Evolutionary conservation across 2,888 invertebrate species (phyloP).

Genomic region (Sabatieria punctata): DNA sequence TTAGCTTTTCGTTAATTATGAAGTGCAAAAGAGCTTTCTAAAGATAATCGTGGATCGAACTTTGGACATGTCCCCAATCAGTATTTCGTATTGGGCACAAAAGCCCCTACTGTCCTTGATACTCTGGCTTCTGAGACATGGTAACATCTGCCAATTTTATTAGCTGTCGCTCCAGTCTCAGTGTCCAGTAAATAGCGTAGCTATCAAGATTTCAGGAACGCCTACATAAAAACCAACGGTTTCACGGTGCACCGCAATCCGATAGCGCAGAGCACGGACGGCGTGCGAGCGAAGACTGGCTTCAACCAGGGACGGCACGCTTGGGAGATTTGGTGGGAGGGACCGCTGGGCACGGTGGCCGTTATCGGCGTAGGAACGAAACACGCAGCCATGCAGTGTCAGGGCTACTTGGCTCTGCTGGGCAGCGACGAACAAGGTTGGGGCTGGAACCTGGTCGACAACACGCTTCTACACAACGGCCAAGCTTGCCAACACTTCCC

Average conservation of each 20-base stretch:
- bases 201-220: constrained; percentile 52
- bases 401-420: constrained; percentile 80
- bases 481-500: constrained; percentile 86
- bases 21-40: too few species aligned
- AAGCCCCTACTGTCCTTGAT: too few species aligned
- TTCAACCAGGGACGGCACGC: constrained; percentile 80
- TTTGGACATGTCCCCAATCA: too few species aligned
- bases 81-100: too few species aligned
- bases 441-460: constrained; percentile 99
- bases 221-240: constrained; percentile 86
- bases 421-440: constrained; percentile 93
- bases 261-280: constrained; percentile 95
- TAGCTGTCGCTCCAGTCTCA: too few species aligned
- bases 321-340: constrained; percentile 97
- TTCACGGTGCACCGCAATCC: constrained; percentile 95
- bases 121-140: too few species aligned
- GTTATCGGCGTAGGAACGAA: constrained; percentile 87
- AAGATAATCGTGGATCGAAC: too few species aligned
- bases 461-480: constrained; percentile 85
- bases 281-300: constrained; percentile 59
- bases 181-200: too few species aligned
- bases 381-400: constrained; percentile 78
- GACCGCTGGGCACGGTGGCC: constrained; percentile 90
- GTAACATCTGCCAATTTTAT: too few species aligned
- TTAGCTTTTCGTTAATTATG: too few species aligned